phyloP scores from a whole-genome alignment of 2,797 vertebrate genomes.

The Zalophus californianus region DNA sequence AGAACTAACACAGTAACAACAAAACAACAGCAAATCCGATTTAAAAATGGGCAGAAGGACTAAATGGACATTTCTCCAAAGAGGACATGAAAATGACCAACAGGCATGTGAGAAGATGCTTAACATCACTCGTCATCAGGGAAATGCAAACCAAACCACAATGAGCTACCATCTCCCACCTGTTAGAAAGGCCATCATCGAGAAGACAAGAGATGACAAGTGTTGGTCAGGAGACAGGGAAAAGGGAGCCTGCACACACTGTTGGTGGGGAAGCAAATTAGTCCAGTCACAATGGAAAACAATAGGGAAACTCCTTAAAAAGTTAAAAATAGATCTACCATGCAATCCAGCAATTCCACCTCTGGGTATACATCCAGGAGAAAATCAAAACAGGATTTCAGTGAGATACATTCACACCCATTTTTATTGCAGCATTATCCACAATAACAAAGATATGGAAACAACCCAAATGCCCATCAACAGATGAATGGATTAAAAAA shows the following conservation, averaged over 20 bases:
- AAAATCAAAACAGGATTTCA: neutral
- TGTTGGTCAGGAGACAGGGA: neutral
- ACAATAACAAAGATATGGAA: neutral
- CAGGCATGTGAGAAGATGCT: neutral
- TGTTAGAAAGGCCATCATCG: neutral
- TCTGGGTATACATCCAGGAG: neutral
- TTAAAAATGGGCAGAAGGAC: neutral
- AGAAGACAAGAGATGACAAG: neutral
- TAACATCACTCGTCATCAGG: neutral
- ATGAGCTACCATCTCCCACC: neutral
- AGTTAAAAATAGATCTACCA: neutral
- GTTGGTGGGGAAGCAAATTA: neutral
- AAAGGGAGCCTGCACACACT: neutral
- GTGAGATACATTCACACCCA: neutral
- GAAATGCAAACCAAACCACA: neutral
- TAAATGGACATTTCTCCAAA: neutral
- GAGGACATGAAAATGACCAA: neutral
- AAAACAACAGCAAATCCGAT: neutral
- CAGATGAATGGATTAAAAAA: neutral
- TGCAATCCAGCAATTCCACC: neutral
- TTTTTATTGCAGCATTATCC: neutral
- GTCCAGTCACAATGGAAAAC: neutral
- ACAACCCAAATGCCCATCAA: neutral
- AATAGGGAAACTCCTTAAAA: neutral
- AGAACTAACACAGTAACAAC: neutral